Conservation (phyloP, 1,140 invertebrate genomes). For the Brachionus plicatilis region DNA sequence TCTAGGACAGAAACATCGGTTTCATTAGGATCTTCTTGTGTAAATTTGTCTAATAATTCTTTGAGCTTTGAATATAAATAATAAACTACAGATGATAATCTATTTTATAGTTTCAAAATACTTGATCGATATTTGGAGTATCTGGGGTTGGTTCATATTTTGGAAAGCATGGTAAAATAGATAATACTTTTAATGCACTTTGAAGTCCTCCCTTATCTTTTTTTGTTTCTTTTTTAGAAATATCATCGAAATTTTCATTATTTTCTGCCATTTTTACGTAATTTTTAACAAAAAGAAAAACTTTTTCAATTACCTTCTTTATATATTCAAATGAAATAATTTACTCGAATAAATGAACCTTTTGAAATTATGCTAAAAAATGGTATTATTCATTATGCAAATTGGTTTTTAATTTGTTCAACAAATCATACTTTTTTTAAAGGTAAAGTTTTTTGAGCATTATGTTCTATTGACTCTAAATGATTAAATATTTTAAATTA, state of each 20-base stretch:
- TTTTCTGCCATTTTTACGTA: conserved; percentile 18
- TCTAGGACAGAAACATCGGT: conserved; percentile 26
- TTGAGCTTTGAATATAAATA: not conserved
- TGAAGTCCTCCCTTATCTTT: not conserved
- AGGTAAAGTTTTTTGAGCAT: not conserved
- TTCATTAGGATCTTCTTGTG: not conserved
- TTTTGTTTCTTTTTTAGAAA: conserved; percentile 6
- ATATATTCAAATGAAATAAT: not conserved
- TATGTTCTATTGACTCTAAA: not conserved
- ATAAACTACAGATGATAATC: not conserved
- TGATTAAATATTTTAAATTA: not conserved
- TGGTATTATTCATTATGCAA: conserved; percentile 29
- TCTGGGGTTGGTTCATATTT: not conserved
- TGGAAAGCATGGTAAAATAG: conserved; percentile 13
- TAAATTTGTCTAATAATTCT: not conserved
- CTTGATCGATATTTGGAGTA: conserved; percentile 37
- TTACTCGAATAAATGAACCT: not conserved
- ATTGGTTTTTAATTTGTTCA: not conserved
- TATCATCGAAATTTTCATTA: conserved; percentile 16
- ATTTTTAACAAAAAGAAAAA: not conserved
- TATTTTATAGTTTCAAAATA: not conserved
- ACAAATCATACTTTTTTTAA: not conserved
- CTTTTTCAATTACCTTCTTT: not conserved
- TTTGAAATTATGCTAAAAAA: conserved; percentile 21
- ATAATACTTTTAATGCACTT: not conserved